These are phyloP conservation scores for Autographa gamma DNA, from an alignment of 2,888 invertebrate genomes.

Conservation along the genomic window DNA sequence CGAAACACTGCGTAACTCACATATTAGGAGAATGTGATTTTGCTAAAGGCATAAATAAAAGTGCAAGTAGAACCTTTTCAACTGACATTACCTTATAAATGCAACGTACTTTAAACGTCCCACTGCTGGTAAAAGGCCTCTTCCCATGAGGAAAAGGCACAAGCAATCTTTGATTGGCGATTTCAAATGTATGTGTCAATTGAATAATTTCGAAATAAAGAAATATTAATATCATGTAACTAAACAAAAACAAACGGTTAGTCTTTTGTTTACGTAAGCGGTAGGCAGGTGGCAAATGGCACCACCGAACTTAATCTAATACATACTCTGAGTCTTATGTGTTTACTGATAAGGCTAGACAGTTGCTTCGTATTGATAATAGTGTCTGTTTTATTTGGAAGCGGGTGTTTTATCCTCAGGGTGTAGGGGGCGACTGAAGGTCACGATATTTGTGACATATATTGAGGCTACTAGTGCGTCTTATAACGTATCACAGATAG, in stretches of 20 bases:
- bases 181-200: too few relatives aligned
- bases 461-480: neutral
- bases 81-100: too few relatives aligned
- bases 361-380: slow-evolving; percentile 47
- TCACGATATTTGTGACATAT: neutral
- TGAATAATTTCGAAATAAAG: too few relatives aligned
- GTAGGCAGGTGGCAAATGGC: neutral
- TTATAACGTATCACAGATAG: too few relatives aligned
- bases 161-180: too few relatives aligned
- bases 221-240: neutral
- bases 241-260: neutral
- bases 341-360: slow-evolving; percentile 44
- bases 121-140: too few relatives aligned
- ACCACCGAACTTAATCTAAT: neutral
- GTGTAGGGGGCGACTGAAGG: slow-evolving; percentile 34
- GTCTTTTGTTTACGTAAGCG: neutral
- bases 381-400: slow-evolving; percentile 38
- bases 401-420: slow-evolving; percentile 34
- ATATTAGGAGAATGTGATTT: too few relatives aligned
- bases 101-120: too few relatives aligned
- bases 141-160: too few relatives aligned
- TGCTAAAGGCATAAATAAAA: too few relatives aligned
- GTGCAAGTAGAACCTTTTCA: too few relatives aligned
- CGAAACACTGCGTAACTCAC: too few relatives aligned
- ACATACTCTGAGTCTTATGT: slow-evolving; percentile 19